Percentiles rank a stretch among this genome's conserved stretches.
phyloP scores from a whole-genome alignment of 2,888 invertebrate genomes.

The Meloe dianella region DNA sequence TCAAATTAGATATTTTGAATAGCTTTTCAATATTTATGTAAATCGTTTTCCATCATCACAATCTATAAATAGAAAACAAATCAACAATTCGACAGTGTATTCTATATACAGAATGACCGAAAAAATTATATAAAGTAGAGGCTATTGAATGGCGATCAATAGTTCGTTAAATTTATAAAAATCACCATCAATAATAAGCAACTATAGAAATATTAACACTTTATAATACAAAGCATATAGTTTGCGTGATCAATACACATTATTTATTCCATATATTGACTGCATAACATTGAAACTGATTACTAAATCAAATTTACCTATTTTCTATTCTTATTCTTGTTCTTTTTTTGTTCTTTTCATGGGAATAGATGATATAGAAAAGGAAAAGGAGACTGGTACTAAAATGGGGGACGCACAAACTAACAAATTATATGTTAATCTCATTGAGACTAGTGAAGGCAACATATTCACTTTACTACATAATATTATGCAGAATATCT shows the following conservation, averaged over 20 bases:
- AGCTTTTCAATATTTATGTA: constrained; percentile 12
- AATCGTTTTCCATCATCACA: not conserved
- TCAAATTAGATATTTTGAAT: constrained; percentile 24
- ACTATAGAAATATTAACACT: not conserved
- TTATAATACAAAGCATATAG: not conserved
- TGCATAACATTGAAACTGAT: not conserved
- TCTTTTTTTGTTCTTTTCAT: constrained; percentile 18
- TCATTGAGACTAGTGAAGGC: constrained; percentile 64
- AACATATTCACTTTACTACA: constrained; percentile 73
- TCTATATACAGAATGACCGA: not conserved
- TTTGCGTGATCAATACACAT: constrained; percentile 22
- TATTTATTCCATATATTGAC: not conserved
- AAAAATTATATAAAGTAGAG: not conserved
- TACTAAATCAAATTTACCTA: not conserved
- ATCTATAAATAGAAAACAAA: constrained; percentile 11
- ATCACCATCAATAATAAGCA: not conserved
- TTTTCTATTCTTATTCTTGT: not conserved
- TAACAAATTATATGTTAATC: constrained; percentile 62
- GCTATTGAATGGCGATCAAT: not conserved
- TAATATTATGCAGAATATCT: constrained; percentile 67
- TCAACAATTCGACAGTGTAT: constrained; percentile 1
- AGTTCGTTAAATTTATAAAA: not conserved
- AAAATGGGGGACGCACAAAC: constrained; percentile 40
- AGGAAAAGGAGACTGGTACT: constrained; percentile 13
- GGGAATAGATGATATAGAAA: constrained; percentile 23